A percentile compares a stretch with the other conserved stretches of the same genome.
Conservation (phyloP, 1,140 invertebrate genomes). For the Delia radicum region DNA sequence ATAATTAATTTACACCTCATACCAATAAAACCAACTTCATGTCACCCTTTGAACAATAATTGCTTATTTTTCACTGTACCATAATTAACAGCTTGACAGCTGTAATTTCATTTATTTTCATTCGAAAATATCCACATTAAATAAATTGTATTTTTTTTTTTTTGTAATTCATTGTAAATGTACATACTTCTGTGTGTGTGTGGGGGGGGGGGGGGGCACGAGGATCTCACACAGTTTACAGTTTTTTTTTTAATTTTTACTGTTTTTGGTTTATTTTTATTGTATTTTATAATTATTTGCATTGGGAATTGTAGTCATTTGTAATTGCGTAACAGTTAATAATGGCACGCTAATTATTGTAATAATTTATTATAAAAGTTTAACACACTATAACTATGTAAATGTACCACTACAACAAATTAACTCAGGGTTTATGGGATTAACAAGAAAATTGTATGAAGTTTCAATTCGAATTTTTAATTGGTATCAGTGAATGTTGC, state of each 20-base stretch:
- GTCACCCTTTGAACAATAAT: too few species aligned
- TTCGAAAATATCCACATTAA: neutral
- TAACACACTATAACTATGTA: neutral
- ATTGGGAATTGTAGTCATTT: conserved; percentile 10
- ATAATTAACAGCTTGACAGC: conserved; percentile 12
- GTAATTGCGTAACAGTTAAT: conserved; percentile 11
- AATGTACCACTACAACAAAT: too few species aligned
- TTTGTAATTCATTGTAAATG: neutral
- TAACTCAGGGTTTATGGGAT: too few species aligned
- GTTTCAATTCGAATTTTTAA: too few species aligned
- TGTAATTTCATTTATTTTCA: conserved; percentile 17
- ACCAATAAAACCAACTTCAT: too few species aligned
- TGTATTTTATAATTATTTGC: too few species aligned
- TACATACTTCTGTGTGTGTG: neutral
- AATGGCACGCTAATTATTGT: conserved; percentile 10
- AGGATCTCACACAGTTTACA: neutral
- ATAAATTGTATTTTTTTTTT: neutral
- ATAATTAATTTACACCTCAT: too few species aligned
- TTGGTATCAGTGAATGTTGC: too few species aligned
- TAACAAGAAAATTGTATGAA: too few species aligned
- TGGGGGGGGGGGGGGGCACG: neutral
- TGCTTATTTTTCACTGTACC: neutral
- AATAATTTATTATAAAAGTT: conserved; percentile 5
- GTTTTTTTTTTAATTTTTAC: neutral
- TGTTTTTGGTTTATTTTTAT: neutral